A percentile compares a stretch with the other conserved stretches of the same genome.
Conservation (phyloP, 2,113 vertebrate species). For the Parotia lawesii region DNA sequence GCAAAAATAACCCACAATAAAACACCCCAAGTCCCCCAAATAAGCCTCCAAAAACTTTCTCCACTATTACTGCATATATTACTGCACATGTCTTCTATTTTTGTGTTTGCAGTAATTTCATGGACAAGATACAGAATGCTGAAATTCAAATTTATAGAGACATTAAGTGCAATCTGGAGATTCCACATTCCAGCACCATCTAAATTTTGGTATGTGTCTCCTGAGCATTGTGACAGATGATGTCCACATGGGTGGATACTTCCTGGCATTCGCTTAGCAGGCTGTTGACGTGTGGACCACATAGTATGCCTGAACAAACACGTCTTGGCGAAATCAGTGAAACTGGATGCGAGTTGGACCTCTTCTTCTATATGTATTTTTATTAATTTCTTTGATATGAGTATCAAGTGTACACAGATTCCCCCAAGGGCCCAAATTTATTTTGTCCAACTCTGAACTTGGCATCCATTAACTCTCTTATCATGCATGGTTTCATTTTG, state of each 20-base stretch:
- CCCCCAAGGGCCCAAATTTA: not conserved
- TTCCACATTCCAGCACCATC: not conserved
- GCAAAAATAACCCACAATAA: not conserved
- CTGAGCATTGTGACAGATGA: rapidly evolving
- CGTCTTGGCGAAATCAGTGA: not conserved
- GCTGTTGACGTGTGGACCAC: not conserved
- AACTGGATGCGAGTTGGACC: not conserved
- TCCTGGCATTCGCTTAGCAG: not conserved
- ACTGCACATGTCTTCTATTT: not conserved
- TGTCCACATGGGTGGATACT: not conserved
- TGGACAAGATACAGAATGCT: not conserved
- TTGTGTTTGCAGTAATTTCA: not conserved
- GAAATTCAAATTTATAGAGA: not conserved
- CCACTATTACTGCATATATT: not conserved
- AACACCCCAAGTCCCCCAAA: too few species aligned
- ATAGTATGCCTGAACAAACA: not conserved
- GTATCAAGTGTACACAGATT: not conserved
- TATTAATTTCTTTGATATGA: not conserved
- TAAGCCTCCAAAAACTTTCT: not conserved
- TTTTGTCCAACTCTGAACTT: not conserved
- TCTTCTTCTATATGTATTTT: not conserved
- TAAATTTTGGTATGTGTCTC: not conserved
- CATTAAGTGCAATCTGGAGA: not conserved
- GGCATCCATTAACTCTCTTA: not conserved
- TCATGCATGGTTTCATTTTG: not conserved